These are phyloP conservation scores for Bombus sibiricus DNA, from an alignment of 1,140 invertebrate species.

Conservation along the genomic window DNA sequence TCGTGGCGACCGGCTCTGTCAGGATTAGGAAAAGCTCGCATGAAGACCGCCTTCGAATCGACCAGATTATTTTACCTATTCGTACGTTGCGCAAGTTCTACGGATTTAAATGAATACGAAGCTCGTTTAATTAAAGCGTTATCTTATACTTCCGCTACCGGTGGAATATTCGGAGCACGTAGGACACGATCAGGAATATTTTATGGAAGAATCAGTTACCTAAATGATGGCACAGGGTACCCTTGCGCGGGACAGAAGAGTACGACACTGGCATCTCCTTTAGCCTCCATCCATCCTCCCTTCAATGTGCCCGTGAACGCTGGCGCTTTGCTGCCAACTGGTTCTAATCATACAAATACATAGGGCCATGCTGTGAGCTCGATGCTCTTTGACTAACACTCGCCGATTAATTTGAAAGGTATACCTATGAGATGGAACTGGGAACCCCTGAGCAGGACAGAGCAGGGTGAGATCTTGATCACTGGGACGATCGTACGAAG, in stretches of 20 bases:
- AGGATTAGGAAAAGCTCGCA: constrained; percentile 35
- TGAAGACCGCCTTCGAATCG: constrained; percentile 14
- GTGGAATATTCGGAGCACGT: not conserved
- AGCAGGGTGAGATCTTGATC: constrained; percentile 77
- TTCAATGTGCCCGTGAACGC: constrained; percentile 75
- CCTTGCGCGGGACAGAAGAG: constrained; percentile 86
- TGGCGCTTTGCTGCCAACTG: constrained; percentile 77
- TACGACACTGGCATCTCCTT: not conserved
- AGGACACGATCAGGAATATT: not conserved
- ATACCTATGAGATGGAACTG: constrained; percentile 85
- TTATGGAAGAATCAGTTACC: constrained; percentile 81
- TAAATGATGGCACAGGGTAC: constrained; percentile 87
- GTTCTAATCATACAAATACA: constrained; percentile 64
- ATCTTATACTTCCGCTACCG: not conserved
- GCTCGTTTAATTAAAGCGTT: not conserved
- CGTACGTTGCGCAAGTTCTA: too few relatives aligned
- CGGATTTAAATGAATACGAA: too few relatives aligned
- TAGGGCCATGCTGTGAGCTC: constrained; percentile 39
- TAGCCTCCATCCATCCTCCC: constrained; percentile 72
- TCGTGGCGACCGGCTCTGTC: constrained; percentile 86
- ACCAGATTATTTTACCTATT: not conserved
- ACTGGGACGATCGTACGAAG: constrained; percentile 73
- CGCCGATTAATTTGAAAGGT: constrained; percentile 17
- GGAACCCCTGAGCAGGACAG: constrained; percentile 88
- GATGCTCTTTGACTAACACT: not conserved